Conservation (phyloP, 2,888 invertebrate species). For the Tiphia femorata region DNA sequence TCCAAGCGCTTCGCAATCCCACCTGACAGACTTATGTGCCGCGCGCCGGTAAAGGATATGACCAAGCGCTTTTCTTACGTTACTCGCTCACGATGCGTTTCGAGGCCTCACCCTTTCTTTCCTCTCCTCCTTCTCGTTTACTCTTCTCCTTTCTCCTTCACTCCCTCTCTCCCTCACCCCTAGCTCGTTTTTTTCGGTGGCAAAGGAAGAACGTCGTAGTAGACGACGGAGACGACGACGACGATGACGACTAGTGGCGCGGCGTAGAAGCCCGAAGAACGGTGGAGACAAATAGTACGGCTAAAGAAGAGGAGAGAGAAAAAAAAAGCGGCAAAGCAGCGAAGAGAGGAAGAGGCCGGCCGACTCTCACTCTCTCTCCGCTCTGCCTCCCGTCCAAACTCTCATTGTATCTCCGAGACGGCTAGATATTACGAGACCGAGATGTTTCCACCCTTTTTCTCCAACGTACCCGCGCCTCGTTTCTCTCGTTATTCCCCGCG, state of each 20-base stretch:
- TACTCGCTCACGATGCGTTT: constrained; percentile 15
- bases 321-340: constrained; percentile 31
- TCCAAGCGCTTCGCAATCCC: constrained; percentile 12
- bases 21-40: constrained; percentile 15
- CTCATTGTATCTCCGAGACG: constrained; percentile 44
- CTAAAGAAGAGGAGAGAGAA: constrained; percentile 26
- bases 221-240: background rate
- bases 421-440: constrained; percentile 45
- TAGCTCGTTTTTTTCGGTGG: constrained; percentile 10
- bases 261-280: constrained; percentile 9
- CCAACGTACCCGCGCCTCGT: background rate
- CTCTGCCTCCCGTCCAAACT: constrained; percentile 33
- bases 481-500: constrained; percentile 13
- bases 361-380: constrained; percentile 14
- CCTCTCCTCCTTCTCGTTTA: constrained; percentile 10
- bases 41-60: constrained; percentile 28
- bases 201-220: background rate
- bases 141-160: constrained; percentile 9
- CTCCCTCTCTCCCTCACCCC: constrained; percentile 14
- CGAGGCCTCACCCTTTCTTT: constrained; percentile 21
- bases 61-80: constrained; percentile 35
- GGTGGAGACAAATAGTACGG: background rate
- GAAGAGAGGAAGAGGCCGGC: constrained; percentile 8
- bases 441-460: constrained; percentile 22
- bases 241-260: constrained; percentile 2